phyloP scores from a whole-genome alignment of 2,888 invertebrate species.

The Xestia xanthographa region DNA sequence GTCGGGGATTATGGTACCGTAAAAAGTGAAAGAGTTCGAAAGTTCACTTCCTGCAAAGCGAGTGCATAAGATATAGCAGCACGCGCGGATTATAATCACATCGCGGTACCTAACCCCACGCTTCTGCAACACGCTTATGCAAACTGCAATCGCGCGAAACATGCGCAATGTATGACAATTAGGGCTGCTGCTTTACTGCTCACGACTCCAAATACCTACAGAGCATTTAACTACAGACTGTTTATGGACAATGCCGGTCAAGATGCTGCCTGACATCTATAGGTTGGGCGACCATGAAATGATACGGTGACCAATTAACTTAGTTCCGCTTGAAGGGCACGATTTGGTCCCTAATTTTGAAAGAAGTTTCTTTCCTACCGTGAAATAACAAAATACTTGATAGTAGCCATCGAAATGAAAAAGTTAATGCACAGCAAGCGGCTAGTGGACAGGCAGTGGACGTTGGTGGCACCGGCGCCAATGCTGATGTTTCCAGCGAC shows the following conservation, averaged over 20 bases:
- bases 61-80: constrained; percentile 82
- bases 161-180: constrained; percentile 79
- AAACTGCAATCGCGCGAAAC: constrained; percentile 86
- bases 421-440: constrained; percentile 39
- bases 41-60: constrained; percentile 81
- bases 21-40: constrained; percentile 84
- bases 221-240: background rate
- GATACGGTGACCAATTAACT: constrained; percentile 45
- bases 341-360: constrained; percentile 55
- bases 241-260: constrained; percentile 1
- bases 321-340: constrained; percentile 61
- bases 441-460: constrained; percentile 20
- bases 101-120: constrained; percentile 80
- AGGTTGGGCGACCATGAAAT: constrained; percentile 37
- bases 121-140: constrained; percentile 87
- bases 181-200: constrained; percentile 40
- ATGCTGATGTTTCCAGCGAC: constrained; percentile 72
- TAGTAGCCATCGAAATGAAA: constrained; percentile 44
- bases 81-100: constrained; percentile 87
- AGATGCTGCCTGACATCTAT: constrained; percentile 16
- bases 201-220: constrained; percentile 4
- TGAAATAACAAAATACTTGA: constrained; percentile 69
- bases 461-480: constrained; percentile 50
- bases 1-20: constrained; percentile 63
- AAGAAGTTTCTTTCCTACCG: constrained; percentile 57